Evolutionary conservation across 2,113 vertebrate species (phyloP).

Genomic region (Lethenteron reissneri): DNA sequence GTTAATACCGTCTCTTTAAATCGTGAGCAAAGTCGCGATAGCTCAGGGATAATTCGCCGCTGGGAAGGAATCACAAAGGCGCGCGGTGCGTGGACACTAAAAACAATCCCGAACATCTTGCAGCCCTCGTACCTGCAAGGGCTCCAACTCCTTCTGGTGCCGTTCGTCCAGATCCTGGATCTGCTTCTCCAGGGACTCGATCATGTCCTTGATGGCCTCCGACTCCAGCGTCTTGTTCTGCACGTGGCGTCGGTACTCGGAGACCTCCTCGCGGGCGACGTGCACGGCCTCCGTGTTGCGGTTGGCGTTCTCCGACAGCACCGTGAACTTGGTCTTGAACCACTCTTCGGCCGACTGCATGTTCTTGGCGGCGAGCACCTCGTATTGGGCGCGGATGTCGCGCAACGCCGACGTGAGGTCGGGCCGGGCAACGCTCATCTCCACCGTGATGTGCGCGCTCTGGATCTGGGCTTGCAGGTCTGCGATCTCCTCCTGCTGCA

Average conservation of each 20-base stretch:
- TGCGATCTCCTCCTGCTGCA: slow-evolving; percentile 28
- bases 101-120: neutral
- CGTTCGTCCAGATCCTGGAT: slow-evolving; percentile 38
- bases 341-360: slow-evolving; percentile 38
- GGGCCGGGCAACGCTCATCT: slow-evolving; percentile 23
- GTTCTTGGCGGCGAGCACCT: slow-evolving; percentile 35
- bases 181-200: slow-evolving; percentile 34
- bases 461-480: slow-evolving; percentile 29
- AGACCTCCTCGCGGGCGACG: slow-evolving; percentile 41
- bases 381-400: slow-evolving; percentile 37
- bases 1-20: neutral
- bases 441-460: slow-evolving; percentile 24
- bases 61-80: neutral
- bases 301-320: slow-evolving; percentile 28
- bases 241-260: slow-evolving; percentile 39
- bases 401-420: slow-evolving; percentile 32
- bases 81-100: neutral
- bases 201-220: slow-evolving; percentile 33
- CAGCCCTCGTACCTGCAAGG: slow-evolving; percentile 29
- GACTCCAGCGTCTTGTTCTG: slow-evolving; percentile 38
- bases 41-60: neutral
- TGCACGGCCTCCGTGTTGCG: slow-evolving; percentile 37
- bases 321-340: slow-evolving; percentile 35
- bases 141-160: slow-evolving; percentile 31
- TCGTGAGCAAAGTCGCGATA: neutral